phyloP scores from a whole-genome alignment of 37 sponge, comb jelly and placozoan species.

The Aplysina aerophoba region DNA sequence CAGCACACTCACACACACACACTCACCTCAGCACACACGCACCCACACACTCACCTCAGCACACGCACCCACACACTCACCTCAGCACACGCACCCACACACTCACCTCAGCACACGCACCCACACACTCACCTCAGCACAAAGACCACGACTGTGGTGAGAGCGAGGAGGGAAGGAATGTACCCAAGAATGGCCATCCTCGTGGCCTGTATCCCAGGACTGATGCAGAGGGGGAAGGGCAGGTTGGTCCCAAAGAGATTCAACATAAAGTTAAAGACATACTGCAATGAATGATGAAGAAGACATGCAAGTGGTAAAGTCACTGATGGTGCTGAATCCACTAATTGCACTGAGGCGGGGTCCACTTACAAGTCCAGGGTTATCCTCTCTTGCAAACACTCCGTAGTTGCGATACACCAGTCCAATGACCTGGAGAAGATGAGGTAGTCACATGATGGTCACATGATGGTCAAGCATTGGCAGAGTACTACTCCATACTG shows the following conservation, averaged over 20 bases:
- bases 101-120: no score
- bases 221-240: constrained; percentile 66
- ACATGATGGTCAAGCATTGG: no score
- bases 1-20: no score
- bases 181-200: constrained; percentile 68
- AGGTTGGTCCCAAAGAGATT: constrained; percentile 66
- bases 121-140: constrained; percentile 43
- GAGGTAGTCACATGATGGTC: no score
- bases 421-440: constrained; percentile 62
- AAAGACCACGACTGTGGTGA: constrained; percentile 28
- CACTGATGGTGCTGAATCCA: no score
- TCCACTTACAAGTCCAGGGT: neutral
- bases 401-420: constrained; percentile 45
- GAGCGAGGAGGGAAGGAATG: constrained; percentile 49
- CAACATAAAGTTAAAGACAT: constrained; percentile 32
- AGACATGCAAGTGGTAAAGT: no score
- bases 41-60: no score
- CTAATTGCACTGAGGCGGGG: no score
- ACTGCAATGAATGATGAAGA: neutral
- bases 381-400: neutral
- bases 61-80: no score
- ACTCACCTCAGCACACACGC: no score
- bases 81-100: no score
- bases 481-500: no score
- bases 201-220: constrained; percentile 22